Evolutionary conservation across 2,797 vertebrate genomes (phyloP), one percentile per base, ranked within the genome.

Genomic region (Epinephelus coioides): DNA sequence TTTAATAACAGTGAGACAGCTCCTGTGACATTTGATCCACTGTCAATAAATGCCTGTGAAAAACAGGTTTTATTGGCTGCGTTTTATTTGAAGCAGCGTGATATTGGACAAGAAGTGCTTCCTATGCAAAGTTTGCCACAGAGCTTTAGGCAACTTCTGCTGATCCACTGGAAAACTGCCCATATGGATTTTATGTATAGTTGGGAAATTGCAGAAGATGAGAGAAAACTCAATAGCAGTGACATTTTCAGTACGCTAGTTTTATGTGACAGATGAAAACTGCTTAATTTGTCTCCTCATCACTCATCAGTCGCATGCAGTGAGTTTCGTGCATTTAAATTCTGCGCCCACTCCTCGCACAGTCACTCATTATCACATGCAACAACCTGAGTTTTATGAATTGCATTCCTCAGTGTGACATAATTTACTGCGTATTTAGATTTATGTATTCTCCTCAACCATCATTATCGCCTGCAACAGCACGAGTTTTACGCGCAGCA

Each of bases 331-430:
- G 53, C 17, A 69, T 72, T 69, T 46, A 73, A 49, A 69, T 85
- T 61, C 61, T 61, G 51, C 18, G 21, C 61, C 43, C 15, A 4
- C 57, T 27, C 47, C 67, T 68, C 3, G 7, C 56, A 19, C 51
- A 76, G 55, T 64, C 76, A 17, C 54, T 85, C 73, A 85, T 90
- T 85, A 87, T 77, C 68, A 34, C 86, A 76, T 78, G 86, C 83
- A 83, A 55, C 79, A 86, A 88, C 84, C 85, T 88, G 88, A 89
- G 80, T 76, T 92, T 87, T 86, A 90, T 87, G 86, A 90, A 88
- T 81, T 76, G 83, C 89, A 88, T 88, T 90, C 87, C 81, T 88
- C 69, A 13, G 69, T 50, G 47, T 57, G 76, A 73, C 82, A 84
- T 85, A 34, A 88, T 87, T 86, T 63, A 76, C 81, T 12, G 59